These are phyloP conservation scores for Hemithea aestivaria DNA, from an alignment of 2,888 invertebrate species.

Conservation along the genomic window DNA sequence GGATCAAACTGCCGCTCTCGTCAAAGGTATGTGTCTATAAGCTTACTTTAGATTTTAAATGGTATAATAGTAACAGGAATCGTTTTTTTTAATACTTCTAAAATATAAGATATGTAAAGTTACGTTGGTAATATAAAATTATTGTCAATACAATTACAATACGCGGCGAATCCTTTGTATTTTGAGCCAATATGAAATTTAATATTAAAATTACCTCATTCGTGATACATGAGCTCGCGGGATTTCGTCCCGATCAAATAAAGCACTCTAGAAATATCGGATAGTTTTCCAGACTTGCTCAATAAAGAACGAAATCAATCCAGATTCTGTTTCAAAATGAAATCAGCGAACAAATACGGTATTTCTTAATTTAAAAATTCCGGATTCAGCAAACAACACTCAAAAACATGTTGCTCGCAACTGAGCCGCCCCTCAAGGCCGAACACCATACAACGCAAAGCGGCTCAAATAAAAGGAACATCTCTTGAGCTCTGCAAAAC, in stretches of 20 bases:
- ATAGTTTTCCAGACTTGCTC: neutral
- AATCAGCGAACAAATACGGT: constrained; percentile 50
- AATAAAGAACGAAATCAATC: constrained; percentile 3
- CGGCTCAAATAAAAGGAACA: constrained; percentile 76
- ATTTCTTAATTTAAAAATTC: constrained; percentile 76
- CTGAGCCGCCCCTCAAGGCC: constrained; percentile 71
- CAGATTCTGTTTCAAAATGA: constrained; percentile 7
- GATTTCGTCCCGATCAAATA: no score
- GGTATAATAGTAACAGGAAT: no score
- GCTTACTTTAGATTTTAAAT: neutral
- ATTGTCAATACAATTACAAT: no score
- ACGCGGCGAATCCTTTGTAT: no score
- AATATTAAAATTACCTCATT: no score
- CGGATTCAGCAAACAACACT: constrained; percentile 69
- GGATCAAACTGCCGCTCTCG: constrained; percentile 62
- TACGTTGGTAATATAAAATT: no score
- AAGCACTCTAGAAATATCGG: no score
- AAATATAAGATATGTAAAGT: no score
- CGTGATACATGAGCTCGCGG: no score
- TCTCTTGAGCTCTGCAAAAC: constrained; percentile 78
- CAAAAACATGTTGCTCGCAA: constrained; percentile 67
- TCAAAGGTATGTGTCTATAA: constrained; percentile 77
- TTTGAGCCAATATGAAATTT: no score
- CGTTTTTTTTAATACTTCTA: no score
- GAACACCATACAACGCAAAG: constrained; percentile 68